Evolutionary conservation across 2,888 invertebrate species (phyloP), one percentile per base, ranked within the genome.

Genomic region (Agelastica alni): DNA sequence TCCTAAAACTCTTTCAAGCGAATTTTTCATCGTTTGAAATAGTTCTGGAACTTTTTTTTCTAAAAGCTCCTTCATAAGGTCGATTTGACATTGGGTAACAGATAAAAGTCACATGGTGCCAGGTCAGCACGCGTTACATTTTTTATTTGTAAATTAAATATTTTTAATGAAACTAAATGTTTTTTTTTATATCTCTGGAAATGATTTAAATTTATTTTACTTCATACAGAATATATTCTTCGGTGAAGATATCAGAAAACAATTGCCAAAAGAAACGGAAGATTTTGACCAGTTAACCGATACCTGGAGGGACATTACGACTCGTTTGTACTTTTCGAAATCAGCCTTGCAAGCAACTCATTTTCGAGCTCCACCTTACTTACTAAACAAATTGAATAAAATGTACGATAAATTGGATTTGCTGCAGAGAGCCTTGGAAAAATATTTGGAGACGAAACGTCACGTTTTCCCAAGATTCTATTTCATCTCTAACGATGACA

Each of bases 381-480:
- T 93, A 12, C 80, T 85, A 39, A 85, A 87, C 62, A 83, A 83
- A 64, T 78, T 93, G 46, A 88, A 84, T 60, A 78, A 80, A 63
- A 87, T 93, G 84, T 86, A 86, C 63, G 84, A 85, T 48, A 85
- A 86, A 63, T 78, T 94, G 58, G 94, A 94, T 72, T 77, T 81
- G 26, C 90, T 94, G 63, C 87, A 93, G 70, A 83, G 91, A 69
- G 88, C 90, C 0, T 77, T 95, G 45, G 94, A 94, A 74, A 84
- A 86, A 71, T 95, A 93, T 75, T 79, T 95, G 58, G 94, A 95
- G 78, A 88, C 89, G 0, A 95, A 95, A 72, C 81, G 94, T n/a
- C 88, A 90, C 74, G 73, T 91, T 34, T 95, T 95, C 75, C 94
- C 94, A 9, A 78, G 90, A 51, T 89, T 90, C 72, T 90, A 90